These are phyloP conservation scores for Glyphotaelius pellucidus DNA, from an alignment of 2,888 invertebrate species.

Conservation along the genomic window DNA sequence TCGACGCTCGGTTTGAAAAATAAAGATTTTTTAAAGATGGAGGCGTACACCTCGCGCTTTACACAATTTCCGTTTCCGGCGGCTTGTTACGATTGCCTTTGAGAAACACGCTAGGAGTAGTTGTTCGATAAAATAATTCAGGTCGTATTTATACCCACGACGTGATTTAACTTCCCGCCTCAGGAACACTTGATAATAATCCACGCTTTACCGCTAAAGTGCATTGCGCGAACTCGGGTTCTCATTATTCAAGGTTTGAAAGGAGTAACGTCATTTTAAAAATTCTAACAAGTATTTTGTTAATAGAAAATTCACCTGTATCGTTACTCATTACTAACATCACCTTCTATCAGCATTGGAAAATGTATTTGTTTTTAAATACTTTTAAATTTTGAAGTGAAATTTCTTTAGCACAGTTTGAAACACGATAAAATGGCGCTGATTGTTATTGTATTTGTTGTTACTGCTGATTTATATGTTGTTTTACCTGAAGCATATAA, in stretches of 20 bases:
- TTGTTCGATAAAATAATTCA: neutral
- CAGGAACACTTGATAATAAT: neutral
- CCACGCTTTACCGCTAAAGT: neutral
- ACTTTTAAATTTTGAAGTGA: too few species aligned
- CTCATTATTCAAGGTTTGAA: neutral
- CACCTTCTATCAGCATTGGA: too few species aligned
- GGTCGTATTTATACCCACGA: neutral
- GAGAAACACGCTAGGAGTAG: neutral
- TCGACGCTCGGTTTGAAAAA: neutral
- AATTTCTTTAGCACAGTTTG: too few species aligned
- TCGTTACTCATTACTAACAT: too few species aligned
- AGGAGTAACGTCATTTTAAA: too few species aligned
- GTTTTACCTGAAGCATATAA: too few species aligned
- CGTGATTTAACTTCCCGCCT: neutral
- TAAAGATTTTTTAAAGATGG: neutral
- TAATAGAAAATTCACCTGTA: too few species aligned
- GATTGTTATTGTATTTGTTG: too few species aligned
- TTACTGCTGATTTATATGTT: too few species aligned
- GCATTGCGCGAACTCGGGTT: neutral
- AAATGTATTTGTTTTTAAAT: too few species aligned
- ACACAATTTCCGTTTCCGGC: slow-evolving; percentile 2
- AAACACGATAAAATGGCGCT: too few species aligned
- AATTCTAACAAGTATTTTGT: too few species aligned
- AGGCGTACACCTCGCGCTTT: neutral
- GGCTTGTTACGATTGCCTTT: neutral